Conservation (phyloP, 2,888 invertebrate species). For the Macrophya annulata region DNA sequence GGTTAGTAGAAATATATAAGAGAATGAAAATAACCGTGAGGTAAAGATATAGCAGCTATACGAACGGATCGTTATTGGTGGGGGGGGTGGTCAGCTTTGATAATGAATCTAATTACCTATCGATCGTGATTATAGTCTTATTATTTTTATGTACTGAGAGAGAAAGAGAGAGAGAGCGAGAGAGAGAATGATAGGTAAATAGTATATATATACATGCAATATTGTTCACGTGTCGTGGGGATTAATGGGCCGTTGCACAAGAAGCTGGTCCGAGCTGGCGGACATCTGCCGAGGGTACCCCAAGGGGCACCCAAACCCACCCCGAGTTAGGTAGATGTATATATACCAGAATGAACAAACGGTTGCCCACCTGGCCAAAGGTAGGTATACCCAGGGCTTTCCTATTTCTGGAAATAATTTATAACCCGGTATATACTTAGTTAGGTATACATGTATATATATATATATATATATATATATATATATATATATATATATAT, state of each 20-base stretch:
- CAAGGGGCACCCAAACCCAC: conserved; percentile 29
- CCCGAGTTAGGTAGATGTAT: conserved; percentile 8
- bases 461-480: neutral
- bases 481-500: neutral
- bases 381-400: conserved; percentile 63
- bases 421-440: conserved; percentile 56
- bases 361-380: conserved; percentile 35
- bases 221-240: neutral
- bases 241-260: conserved; percentile 63
- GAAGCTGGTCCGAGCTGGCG: conserved; percentile 60
- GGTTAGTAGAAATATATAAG: neutral
- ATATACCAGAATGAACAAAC: neutral
- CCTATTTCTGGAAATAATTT: conserved; percentile 73
- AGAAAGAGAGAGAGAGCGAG: too few relatives aligned
- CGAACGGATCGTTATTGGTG: neutral
- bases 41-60: too few relatives aligned
- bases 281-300: conserved; percentile 74
- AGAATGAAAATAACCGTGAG: too few relatives aligned
- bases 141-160: too few relatives aligned
- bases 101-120: neutral
- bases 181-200: too few relatives aligned
- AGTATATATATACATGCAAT: neutral
- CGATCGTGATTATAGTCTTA: neutral
- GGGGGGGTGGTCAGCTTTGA: neutral
- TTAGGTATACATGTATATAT: neutral